These are phyloP conservation scores for Empis stercorea DNA, from an alignment of 2,888 invertebrate species.

Conservation along the genomic window DNA sequence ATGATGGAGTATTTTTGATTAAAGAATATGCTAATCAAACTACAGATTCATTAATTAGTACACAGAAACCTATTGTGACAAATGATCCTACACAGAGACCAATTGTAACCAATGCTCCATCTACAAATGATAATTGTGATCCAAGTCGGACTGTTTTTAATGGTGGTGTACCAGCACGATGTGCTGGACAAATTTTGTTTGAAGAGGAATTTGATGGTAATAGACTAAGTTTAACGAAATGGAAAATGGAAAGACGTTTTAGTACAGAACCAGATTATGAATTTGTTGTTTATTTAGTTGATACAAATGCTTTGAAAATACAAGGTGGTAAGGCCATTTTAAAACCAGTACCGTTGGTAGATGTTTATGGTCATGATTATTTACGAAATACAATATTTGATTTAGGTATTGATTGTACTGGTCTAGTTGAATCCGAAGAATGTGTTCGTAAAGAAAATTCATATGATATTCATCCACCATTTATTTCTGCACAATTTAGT, in stretches of 20 bases:
- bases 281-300: slow-evolving; percentile 19
- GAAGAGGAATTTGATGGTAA: slow-evolving; percentile 23
- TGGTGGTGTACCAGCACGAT: slow-evolving; percentile 14
- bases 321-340: slow-evolving; percentile 19
- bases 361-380: slow-evolving; percentile 8
- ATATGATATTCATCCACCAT: slow-evolving; percentile 47
- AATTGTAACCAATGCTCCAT: neutral
- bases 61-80: neutral
- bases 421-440: slow-evolving; percentile 19
- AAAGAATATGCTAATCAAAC: slow-evolving; percentile 2
- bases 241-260: slow-evolving; percentile 27
- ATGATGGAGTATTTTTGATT: slow-evolving; percentile 33
- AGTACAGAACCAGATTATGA: slow-evolving; percentile 27
- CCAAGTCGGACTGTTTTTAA: neutral
- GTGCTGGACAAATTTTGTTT: slow-evolving; percentile 25
- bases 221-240: slow-evolving; percentile 19
- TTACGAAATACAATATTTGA: slow-evolving; percentile 6
- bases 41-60: neutral
- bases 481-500: slow-evolving; percentile 49
- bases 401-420: slow-evolving; percentile 24
- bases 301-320: slow-evolving; percentile 17
- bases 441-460: slow-evolving; percentile 19
- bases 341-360: slow-evolving; percentile 15
- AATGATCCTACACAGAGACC: neutral
- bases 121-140: neutral